phyloP scores from a whole-genome alignment of 1,140 invertebrate species.

The Ptiloglossa arizonensis region DNA sequence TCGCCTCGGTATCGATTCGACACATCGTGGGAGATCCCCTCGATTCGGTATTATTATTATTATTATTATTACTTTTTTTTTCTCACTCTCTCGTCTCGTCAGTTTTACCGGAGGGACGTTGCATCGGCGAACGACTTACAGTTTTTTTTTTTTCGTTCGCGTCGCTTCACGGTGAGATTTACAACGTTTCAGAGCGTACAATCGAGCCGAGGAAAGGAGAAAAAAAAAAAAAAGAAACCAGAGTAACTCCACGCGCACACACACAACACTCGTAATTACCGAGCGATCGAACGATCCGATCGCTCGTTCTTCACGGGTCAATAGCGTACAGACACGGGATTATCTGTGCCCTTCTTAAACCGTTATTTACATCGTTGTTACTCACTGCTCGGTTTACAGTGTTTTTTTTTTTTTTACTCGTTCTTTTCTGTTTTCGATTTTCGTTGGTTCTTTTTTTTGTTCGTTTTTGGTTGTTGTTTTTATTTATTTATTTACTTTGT shows the following conservation, averaged over 20 bases:
- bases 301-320: not conserved
- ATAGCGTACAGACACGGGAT: not conserved
- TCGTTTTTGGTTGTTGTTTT: too few relatives aligned
- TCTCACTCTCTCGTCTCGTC: too few relatives aligned
- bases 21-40: not conserved
- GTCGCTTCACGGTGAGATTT: slow-evolving; percentile 1
- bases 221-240: too few relatives aligned
- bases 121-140: not conserved
- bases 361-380: slow-evolving; percentile 10
- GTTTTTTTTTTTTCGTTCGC: too few relatives aligned
- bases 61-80: too few relatives aligned
- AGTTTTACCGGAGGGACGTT: not conserved
- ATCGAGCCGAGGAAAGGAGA: too few relatives aligned
- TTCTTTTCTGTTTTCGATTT: not conserved
- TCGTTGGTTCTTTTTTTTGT: not conserved
- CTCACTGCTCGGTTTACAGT: not conserved
- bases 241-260: slow-evolving; percentile 12
- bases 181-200: slow-evolving; percentile 13
- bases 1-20: too few relatives aligned
- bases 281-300: not conserved
- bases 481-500: too few relatives aligned
- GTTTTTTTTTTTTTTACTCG: not conserved
- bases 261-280: slow-evolving; percentile 26
- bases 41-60: not conserved
- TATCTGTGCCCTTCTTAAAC: not conserved